phyloP scores from a whole-genome alignment of 2,888 invertebrate genomes.

The Cistogaster globosa region DNA sequence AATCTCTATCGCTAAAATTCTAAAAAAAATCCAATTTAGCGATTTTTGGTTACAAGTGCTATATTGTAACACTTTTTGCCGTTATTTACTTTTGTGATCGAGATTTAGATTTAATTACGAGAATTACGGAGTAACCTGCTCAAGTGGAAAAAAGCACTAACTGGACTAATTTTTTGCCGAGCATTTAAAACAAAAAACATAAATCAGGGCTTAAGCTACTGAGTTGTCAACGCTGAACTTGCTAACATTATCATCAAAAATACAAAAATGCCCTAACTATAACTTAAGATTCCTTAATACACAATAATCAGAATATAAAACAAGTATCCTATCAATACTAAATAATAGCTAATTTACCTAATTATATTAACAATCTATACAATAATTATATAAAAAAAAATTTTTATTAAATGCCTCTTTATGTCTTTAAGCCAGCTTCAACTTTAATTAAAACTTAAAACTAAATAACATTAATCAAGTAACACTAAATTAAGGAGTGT shows the following conservation, averaged over 20 bases:
- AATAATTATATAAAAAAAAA: conserved; percentile 9
- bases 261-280: conserved; percentile 37
- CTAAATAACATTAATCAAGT: neutral
- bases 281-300: conserved; percentile 67
- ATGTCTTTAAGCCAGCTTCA: conserved; percentile 22
- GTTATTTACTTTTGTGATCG: no score
- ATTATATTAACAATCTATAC: conserved; percentile 11
- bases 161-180: no score
- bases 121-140: no score
- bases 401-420: conserved; percentile 16
- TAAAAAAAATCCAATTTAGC: no score
- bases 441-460: neutral
- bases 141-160: no score
- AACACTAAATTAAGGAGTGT: conserved; percentile 40
- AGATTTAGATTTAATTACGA: no score
- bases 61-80: no score
- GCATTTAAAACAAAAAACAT: no score
- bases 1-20: no score
- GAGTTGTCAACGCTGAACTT: neutral
- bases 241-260: conserved; percentile 25
- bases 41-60: no score
- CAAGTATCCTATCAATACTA: conserved; percentile 59
- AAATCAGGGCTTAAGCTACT: no score
- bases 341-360: conserved; percentile 38
- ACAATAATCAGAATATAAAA: conserved; percentile 65